Base-by-base conservation (phyloP, 2,113 vertebrate species). In the Hippocampus abdominalis region DNA sequence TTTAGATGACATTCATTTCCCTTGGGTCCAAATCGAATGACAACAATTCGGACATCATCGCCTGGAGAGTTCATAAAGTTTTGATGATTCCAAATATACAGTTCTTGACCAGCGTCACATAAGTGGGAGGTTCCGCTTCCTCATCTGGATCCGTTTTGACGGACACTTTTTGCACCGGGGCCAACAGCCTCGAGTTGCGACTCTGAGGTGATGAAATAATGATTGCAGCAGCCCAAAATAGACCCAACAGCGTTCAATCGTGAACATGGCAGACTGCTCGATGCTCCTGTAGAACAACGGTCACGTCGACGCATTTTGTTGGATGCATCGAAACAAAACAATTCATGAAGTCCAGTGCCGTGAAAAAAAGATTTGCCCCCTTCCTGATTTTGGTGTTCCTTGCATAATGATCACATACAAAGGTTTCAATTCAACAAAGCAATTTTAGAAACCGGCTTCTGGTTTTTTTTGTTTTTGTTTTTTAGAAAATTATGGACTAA, bases 401-500 rank as follows among this genome's bases (percentile, higher is more conserved):
- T n/a, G n/a, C n/a, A n/a, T n/a, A n/a, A n/a, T n/a, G n/a, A n/a
- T n/a, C n/a, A n/a, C n/a, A n/a, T n/a, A n/a, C n/a, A n/a, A n/a
- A n/a, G n/a, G n/a, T n/a, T n/a, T n/a, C n/a, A n/a, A n/a, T n/a
- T n/a, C n/a, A n/a, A n/a, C n/a, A n/a, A n/a, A n/a, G n/a, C n/a
- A 27, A 27, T 27, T 27, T 27, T 73, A 76, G 76, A 83, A 60
- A 87, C 44, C 29, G 54, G 44, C 70, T 16, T 4, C 54, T 15
- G 54, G 12, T 23, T n/a, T 2, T 36, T 36, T 36, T 36, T n/a
- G n/a, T n/a, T 36, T 36, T 27, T 27, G 1, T 36, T 21, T 56
- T 57, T 57, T 2, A 7, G 25, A 25, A 25, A 16, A 59, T n/a
- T 29, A 29, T 15, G 56, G 25, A 29, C 56, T 21, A 8, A 16